These are phyloP conservation scores for Anableps anableps DNA, from an alignment of 2,797 vertebrate species.

Conservation along the genomic window DNA sequence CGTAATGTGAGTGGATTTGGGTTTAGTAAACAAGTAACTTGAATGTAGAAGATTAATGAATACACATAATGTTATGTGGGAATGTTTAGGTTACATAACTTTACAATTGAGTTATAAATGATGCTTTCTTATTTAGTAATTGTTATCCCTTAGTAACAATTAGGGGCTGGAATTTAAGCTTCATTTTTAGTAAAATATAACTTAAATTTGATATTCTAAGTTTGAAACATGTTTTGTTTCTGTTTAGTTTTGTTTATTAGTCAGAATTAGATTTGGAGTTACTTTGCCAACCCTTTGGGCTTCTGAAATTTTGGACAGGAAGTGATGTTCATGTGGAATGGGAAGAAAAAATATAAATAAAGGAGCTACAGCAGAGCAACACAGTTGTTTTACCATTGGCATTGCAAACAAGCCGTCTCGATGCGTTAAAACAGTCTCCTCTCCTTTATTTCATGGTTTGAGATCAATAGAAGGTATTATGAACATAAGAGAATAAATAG, in stretches of 20 bases:
- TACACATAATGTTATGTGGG: too few species aligned
- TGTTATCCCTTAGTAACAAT: too few species aligned
- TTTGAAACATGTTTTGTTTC: too few species aligned
- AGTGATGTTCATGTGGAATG: background rate
- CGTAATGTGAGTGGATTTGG: too few species aligned
- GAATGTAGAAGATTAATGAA: too few species aligned
- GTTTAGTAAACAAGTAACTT: background rate
- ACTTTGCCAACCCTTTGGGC: background rate
- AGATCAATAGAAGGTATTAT: too few species aligned
- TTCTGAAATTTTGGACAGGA: background rate
- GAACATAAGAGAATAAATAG: too few species aligned
- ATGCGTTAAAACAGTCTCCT: background rate
- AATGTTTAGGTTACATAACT: too few species aligned
- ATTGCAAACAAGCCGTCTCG: too few species aligned
- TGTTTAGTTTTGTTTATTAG: background rate
- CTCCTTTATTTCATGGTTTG: too few species aligned
- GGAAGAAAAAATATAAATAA: background rate
- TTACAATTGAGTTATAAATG: background rate
- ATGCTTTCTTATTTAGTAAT: too few species aligned
- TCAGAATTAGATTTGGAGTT: background rate
- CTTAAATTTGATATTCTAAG: background rate
- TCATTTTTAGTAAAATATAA: background rate
- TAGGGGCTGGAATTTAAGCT: too few species aligned
- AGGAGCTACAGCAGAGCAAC: background rate
- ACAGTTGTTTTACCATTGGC: background rate